Conservation (phyloP, 2,113 vertebrate genomes). For the Centropristis striata region DNA sequence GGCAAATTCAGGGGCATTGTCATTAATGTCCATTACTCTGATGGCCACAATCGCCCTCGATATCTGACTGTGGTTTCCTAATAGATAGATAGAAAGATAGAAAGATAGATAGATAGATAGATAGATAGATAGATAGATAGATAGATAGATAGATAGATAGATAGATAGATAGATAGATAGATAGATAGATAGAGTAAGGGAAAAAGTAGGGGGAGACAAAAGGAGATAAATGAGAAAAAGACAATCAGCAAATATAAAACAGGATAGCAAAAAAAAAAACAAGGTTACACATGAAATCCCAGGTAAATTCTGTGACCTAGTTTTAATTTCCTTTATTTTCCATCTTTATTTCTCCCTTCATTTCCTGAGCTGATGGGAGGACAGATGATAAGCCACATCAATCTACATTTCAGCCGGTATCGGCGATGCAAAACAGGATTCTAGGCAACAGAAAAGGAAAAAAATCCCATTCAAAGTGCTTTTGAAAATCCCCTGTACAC, state of each 20-base stretch:
- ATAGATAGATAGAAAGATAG: slow-evolving; percentile 21
- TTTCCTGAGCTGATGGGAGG: slow-evolving; percentile 71
- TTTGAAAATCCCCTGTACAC: slow-evolving; percentile 82
- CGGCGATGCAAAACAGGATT: slow-evolving; percentile 76
- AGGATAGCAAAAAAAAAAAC: slow-evolving; percentile 15
- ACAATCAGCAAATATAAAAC: slow-evolving; percentile 17
- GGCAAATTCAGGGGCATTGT: slow-evolving; percentile 97
- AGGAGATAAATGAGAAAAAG: slow-evolving; percentile 25
- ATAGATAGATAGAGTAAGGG: slow-evolving; percentile 21
- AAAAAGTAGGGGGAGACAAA: background rate
- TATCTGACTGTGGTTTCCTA: slow-evolving; percentile 98
- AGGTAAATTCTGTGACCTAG: slow-evolving; percentile 76
- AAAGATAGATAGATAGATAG: slow-evolving; percentile 9
- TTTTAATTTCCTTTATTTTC: slow-evolving; percentile 77
- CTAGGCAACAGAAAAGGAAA: slow-evolving; percentile 40
- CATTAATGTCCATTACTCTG: slow-evolving; percentile 98
- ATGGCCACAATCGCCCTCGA: slow-evolving; percentile 95
- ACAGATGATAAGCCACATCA: slow-evolving; percentile 78
- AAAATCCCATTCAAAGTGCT: slow-evolving; percentile 73
- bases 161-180: slow-evolving; percentile 32
- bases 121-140: slow-evolving; percentile 28
- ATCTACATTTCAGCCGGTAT: slow-evolving; percentile 72
- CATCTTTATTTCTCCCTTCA: slow-evolving; percentile 61
- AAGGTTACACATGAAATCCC: slow-evolving; percentile 44
- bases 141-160: slow-evolving; percentile 30